Base-by-base conservation (phyloP, 1,140 invertebrate species). In the Berghia stephanieae region DNA sequence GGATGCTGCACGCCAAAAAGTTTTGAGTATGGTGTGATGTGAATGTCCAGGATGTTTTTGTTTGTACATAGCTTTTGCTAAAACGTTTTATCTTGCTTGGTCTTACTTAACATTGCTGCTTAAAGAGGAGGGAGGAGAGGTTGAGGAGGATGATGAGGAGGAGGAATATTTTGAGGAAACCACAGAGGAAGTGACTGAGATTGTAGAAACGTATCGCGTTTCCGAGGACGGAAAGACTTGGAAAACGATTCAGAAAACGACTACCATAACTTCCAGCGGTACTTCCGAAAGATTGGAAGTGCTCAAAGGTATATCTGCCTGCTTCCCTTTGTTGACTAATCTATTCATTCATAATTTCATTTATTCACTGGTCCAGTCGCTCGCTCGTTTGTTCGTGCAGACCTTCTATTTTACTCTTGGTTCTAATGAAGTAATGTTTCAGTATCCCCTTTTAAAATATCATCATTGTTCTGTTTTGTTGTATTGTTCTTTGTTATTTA, bases 171-270 rank as follows among this genome's bases (percentile, higher is more conserved):
- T 86, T 43, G 84, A 84, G 75, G 86, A 87, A 81, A 86, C 83
- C n/a, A 81, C 80, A 16, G 81, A 85, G 42, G 84, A 83, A 46
- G 78, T 79, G 36, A 87, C 86, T 72, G 83, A 85, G 69, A 84
- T 86, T 43, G 84, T 85, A 72, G 86, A 87, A 81, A 86, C 83
- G 13, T 87, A 82, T 78, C 80, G 84, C 60, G 83, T 85, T 16
- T 84, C 83, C 16, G 83, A 84, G 52, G 86, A 87, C 80, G 86
- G 84, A 31, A 81, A 83, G 44, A 82, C 81, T 13, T 85, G 84
- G 82, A 84, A 86, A 83, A 85, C 85, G 42, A 81, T 85, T 63
- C 80, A 82, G 72, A 87, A 87, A 82, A 83, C 82, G 1, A 87
- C 85, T 57, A 84, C 77, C 18, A 86, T 86, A 57, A 84, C 82